phyloP scores from a whole-genome alignment of 2,888 invertebrate species.

The Nemurella pictetii region DNA sequence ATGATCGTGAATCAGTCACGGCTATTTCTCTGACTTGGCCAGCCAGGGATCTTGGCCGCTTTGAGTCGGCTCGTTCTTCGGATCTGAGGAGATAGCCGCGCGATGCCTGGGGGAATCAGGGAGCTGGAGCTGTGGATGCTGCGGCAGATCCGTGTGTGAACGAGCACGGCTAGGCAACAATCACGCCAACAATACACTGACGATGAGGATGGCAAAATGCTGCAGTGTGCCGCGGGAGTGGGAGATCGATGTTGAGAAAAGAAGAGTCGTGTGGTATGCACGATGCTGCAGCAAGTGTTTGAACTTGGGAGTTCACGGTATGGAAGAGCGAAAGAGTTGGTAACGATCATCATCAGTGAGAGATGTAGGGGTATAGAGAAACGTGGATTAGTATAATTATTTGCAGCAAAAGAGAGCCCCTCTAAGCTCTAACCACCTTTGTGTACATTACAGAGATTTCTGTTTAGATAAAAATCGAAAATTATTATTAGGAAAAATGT shows the following conservation, averaged over 20 bases:
- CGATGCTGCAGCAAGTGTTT: not conserved
- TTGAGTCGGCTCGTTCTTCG: not conserved
- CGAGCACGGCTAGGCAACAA: not conserved
- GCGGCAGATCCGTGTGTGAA: not conserved
- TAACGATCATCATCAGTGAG: not conserved
- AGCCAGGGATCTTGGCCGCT: not conserved
- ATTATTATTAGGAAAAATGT: not conserved
- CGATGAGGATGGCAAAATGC: not conserved
- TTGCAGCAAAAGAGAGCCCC: not conserved
- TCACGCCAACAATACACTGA: not conserved
- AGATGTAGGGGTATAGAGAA: not conserved
- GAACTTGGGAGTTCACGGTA: not conserved
- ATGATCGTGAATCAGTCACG: slow-evolving; percentile 19
- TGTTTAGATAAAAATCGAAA: not conserved
- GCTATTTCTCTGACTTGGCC: not conserved
- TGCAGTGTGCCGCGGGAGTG: not conserved
- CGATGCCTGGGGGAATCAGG: not conserved
- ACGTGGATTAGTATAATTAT: not conserved
- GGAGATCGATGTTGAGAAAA: not conserved
- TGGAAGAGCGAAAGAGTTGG: not conserved
- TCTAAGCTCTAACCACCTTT: not conserved
- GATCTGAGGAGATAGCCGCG: not conserved
- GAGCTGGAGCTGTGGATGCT: not conserved
- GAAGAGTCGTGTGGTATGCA: not conserved
- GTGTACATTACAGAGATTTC: not conserved